Percentiles rank a stretch among this genome's conserved stretches.
These are phyloP conservation scores for Druceiella hillmani DNA, from an alignment of 2,888 invertebrate species.

Conservation along the genomic window DNA sequence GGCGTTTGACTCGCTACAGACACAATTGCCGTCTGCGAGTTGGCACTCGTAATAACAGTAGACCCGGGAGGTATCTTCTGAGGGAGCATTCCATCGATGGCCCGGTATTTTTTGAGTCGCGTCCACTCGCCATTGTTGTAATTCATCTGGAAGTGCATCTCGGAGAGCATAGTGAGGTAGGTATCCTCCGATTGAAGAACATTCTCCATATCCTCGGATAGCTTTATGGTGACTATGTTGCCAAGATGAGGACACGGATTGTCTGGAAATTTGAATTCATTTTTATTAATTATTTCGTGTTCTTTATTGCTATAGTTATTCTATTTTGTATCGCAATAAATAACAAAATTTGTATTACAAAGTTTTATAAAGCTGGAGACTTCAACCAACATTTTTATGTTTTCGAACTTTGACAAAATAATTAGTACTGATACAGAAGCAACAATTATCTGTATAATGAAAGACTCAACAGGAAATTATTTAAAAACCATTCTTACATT, in stretches of 20 bases:
- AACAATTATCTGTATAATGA: no score
- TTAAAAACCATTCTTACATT: no score
- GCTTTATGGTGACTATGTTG: constrained; percentile 93
- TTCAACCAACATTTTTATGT: no score
- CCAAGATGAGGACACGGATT: constrained; percentile 97
- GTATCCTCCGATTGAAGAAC: constrained; percentile 83
- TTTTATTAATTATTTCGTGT: constrained; percentile 1
- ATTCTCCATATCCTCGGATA: constrained; percentile 83
- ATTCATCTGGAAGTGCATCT: constrained; percentile 98
- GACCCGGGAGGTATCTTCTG: constrained; percentile 45
- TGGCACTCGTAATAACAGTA: constrained; percentile 38
- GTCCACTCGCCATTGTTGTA: constrained; percentile 98
- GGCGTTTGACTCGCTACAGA: constrained; percentile 42
- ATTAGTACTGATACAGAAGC: no score
- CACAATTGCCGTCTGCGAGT: constrained; percentile 38
- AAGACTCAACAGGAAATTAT: no score
- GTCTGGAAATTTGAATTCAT: constrained; percentile 56
- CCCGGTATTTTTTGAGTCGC: constrained; percentile 82
- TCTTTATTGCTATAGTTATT: background rate
- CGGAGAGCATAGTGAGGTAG: constrained; percentile 62
- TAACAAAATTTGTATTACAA: no score
- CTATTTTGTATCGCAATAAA: no score
- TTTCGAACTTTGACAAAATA: no score
- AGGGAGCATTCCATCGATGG: constrained; percentile 56
- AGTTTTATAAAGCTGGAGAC: no score